Evolutionary conservation across 1,140 invertebrate genomes (phyloP), one percentile per base, ranked within the genome.

Genomic region (Drosophila saltans): DNA sequence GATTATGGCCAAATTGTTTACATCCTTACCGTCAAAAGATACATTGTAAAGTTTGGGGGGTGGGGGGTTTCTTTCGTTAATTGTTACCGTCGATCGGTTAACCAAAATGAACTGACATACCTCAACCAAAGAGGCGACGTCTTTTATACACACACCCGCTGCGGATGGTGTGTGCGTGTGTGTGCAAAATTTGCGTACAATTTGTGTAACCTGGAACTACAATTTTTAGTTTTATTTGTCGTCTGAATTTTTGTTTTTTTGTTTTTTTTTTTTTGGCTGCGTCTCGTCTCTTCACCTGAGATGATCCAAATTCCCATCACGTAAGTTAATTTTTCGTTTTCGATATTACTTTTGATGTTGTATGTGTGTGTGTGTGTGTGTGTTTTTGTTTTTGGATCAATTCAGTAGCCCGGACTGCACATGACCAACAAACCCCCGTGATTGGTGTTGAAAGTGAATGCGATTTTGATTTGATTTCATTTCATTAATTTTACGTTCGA

Each of bases 91-190:
- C 73, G 88, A 36, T 92, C 79, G 89, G 83, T 89, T 92, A 82
- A 79, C 81, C 75, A 91, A 92, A 90, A 75, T 91, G 72, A 92
- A 92, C 91, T 92, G 91, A 92, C 90, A 91, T 92, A 63, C 81
- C 64, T 61, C 86, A 70, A 71, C 70, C 81, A 90, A 82, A 90
- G 79, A 66, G n/a, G 40, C 68, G 64, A 61, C 57, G 73, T 70
- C 86, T 92, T 92, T 92, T 92, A 92, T 92, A 92, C 84, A 65
- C 56, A 61, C 71, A 63, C 61, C 76, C 11, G 10, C 28, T 26
- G 30, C 30, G 39, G 65, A 66, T 76, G 78, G 69, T 74, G 74
- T 80, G 78, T 11, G 84, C 6, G 33, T 7, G 71, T 74, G 74
- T 80, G 78, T 16, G 84, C 84, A 33, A 89, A 84, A 89, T 88